Evolutionary conservation across 2,888 invertebrate species (phyloP).

Genomic region (Caradrina clavipalpis): DNA sequence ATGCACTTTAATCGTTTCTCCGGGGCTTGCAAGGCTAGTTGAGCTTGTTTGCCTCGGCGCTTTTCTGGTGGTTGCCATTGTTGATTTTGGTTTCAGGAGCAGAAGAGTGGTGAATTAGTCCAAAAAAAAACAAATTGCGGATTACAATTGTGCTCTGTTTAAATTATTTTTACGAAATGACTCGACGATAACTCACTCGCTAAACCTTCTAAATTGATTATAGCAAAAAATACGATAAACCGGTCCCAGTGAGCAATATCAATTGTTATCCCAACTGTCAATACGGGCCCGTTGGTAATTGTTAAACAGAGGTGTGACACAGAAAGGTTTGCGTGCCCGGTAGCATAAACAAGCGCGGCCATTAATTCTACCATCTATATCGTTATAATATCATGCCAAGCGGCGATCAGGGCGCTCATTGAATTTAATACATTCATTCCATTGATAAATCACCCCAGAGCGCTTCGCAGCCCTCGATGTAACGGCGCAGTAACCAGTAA

Average conservation of each 20-base stretch:
- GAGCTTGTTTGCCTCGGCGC: too few species aligned
- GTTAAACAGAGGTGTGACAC: constrained; percentile 57
- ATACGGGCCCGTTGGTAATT: constrained; percentile 27
- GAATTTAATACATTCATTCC: constrained; percentile 56
- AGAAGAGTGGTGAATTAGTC: too few species aligned
- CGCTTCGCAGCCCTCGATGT: constrained; percentile 9
- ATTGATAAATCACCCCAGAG: constrained; percentile 48
- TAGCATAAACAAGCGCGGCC: constrained; percentile 49
- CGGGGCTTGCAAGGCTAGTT: too few species aligned
- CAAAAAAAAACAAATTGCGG: too few species aligned
- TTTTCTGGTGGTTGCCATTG: too few species aligned
- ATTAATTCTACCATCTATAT: constrained; percentile 39
- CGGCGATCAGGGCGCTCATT: constrained; percentile 51
- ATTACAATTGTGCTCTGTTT: too few species aligned
- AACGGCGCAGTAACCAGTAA: constrained; percentile 9
- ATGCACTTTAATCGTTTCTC: too few species aligned
- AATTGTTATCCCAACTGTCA: constrained; percentile 21
- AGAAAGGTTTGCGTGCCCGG: constrained; percentile 59
- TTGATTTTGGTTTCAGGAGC: too few species aligned
- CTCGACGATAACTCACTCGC: neutral
- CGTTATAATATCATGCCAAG: constrained; percentile 58
- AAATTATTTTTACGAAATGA: neutral
- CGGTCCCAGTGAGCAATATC: neutral
- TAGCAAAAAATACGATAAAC: neutral
- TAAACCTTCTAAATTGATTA: neutral